These are phyloP conservation scores for Ginglymostoma cirratum DNA, from an alignment of 2,113 vertebrate genomes.

Conservation along the genomic window DNA sequence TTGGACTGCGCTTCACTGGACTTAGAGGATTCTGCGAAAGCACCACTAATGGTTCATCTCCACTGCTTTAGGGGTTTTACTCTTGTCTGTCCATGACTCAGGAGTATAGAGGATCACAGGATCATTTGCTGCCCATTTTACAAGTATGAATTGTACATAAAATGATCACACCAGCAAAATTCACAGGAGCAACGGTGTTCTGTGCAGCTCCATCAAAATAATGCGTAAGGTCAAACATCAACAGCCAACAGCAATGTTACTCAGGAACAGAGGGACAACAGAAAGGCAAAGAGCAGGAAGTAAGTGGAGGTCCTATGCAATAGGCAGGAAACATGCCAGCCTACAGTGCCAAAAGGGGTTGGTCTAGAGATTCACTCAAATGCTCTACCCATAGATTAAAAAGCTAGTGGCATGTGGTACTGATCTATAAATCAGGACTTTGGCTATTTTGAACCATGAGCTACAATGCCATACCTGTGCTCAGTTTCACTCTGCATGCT, in stretches of 20 bases:
- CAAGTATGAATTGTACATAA: neutral
- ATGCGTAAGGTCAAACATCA: neutral
- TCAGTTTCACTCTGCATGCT: too few relatives aligned
- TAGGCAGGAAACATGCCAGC: neutral
- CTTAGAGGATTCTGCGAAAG: too few relatives aligned
- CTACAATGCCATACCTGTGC: too few relatives aligned
- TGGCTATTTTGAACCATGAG: too few relatives aligned
- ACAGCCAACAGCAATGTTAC: neutral
- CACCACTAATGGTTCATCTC: too few relatives aligned
- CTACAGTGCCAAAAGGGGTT: neutral
- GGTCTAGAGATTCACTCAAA: neutral
- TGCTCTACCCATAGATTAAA: neutral
- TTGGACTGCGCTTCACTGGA: too few relatives aligned
- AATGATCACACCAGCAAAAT: neutral
- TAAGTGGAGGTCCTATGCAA: too few relatives aligned
- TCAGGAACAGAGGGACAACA: neutral
- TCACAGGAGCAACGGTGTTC: neutral
- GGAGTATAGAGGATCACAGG: too few relatives aligned
- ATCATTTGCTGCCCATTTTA: too few relatives aligned
- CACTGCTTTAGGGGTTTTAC: too few relatives aligned
- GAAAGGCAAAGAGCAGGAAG: neutral
- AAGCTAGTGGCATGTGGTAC: neutral
- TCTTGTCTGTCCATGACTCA: too few relatives aligned
- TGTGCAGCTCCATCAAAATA: neutral
- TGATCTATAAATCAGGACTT: too few relatives aligned